Evolutionary conservation across 2,888 invertebrate genomes (phyloP).

Genomic region (Agriopis marginaria): DNA sequence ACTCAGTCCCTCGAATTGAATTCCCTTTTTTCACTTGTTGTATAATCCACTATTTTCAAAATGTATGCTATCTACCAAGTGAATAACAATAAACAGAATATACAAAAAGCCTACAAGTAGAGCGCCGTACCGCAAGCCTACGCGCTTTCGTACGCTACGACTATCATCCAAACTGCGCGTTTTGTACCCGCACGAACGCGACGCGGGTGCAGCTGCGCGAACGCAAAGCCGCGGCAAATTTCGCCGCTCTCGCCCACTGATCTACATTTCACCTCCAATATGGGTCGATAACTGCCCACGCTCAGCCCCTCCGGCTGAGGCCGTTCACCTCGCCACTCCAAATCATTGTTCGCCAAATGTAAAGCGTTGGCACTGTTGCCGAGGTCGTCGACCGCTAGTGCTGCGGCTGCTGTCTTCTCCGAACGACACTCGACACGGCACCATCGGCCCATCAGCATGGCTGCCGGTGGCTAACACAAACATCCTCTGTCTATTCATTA

Average conservation of each 20-base stretch:
- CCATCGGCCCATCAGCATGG: conserved; percentile 45
- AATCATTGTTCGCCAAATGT: conserved; percentile 86
- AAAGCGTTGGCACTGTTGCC: conserved; percentile 77
- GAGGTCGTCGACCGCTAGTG: conserved; percentile 74
- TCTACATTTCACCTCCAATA: conserved; percentile 86
- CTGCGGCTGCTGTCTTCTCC: conserved; percentile 78
- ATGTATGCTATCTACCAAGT: neutral
- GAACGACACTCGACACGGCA: conserved; percentile 79
- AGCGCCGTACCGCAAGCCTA: conserved; percentile 10
- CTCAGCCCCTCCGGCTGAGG: conserved; percentile 83
- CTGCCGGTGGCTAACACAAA: conserved; percentile 64
- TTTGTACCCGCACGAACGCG: conserved; percentile 34
- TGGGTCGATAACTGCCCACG: conserved; percentile 87
- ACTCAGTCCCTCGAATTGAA: no score
- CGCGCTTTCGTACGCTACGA: neutral
- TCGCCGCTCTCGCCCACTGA: conserved; percentile 87
- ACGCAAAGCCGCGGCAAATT: conserved; percentile 75
- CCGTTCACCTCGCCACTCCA: conserved; percentile 85
- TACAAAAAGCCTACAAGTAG: conserved; percentile 25
- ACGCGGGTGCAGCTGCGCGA: conserved; percentile 48
- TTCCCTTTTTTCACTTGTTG: no score
- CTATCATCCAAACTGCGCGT: neutral
- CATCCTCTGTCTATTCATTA: conserved; percentile 67
- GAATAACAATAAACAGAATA: neutral
- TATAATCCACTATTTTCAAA: neutral